Evolutionary conservation across 2,113 vertebrate species (phyloP), one percentile per base, ranked within the genome.

Genomic region (Hyperopisus bebe): DNA sequence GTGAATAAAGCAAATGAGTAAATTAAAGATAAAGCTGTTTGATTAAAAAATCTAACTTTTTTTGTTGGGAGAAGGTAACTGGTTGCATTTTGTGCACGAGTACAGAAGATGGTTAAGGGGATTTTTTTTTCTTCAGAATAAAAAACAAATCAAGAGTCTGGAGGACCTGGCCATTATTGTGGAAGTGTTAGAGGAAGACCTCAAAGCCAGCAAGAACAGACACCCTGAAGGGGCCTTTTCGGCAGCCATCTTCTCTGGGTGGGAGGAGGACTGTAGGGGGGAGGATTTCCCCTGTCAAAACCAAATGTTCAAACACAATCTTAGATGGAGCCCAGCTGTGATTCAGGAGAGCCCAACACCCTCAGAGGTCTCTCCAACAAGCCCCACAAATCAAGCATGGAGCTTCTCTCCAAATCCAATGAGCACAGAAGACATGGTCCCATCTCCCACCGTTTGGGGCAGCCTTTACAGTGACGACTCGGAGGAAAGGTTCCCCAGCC

Each of bases 141-240:
- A 95, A 91, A 89, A 85, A 62, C 87, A 92, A 0, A 46, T 90
- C 0, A 96, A 94, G 90, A 95, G 95, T 91, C 90, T 97, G 87
- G 97, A 98, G 92, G 97, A 98, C 91, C 93, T 98, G 15, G 95
- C 97, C 27, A 96, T 97, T 62, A 95, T 98, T 24, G 93, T 97
- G 1, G 97, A 98, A 92, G 96, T 98, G 3, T 93, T 98, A 91
- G 96, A 98, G 90, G 96, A 97, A 89, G 97, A 98, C 39, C 93
- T 98, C 27, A 95, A 94, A 88, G 88, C 91, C 4, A 92, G 94
- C 85, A 93, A 66, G 13, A 48, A 66, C 47, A 77, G 8, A 15
- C 47, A 46, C 1, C 31, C 21, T 90, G 5, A 66, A 0, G 0
- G 91, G 48, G 11, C 5, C 6, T 2, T 35, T 58, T 62, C 91